Conservation (phyloP, 2,797 vertebrate genomes). For the Peromyscus melanophrys region DNA sequence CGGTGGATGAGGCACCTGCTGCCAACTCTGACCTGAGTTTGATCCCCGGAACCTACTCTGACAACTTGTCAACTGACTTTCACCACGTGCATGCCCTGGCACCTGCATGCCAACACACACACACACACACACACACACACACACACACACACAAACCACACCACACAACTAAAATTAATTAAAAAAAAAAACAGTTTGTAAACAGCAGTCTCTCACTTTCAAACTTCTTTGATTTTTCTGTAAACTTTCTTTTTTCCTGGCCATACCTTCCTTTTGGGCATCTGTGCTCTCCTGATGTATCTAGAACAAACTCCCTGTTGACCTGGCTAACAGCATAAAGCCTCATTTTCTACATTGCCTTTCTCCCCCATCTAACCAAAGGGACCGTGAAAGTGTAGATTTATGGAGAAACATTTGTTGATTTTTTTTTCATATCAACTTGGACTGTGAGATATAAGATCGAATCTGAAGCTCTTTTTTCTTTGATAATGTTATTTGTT, state of each 20-base stretch:
- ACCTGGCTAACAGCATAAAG: not conserved
- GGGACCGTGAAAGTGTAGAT: constrained; percentile 44
- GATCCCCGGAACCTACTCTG: not conserved
- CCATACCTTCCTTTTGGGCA: not conserved
- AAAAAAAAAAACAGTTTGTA: not conserved
- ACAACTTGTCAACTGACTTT: not conserved
- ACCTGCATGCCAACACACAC: too few relatives aligned
- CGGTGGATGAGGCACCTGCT: not conserved
- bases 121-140: not conserved
- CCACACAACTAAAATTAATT: not conserved
- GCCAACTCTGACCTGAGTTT: not conserved
- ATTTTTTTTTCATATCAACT: constrained; percentile 65
- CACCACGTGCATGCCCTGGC: not conserved
- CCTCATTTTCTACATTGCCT: constrained; percentile 50
- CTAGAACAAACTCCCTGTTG: constrained; percentile 22
- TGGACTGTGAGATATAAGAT: constrained; percentile 61
- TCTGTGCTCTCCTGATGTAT: not conserved
- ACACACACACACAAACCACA: too few relatives aligned
- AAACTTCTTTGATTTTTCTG: not conserved
- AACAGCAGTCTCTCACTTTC: not conserved
- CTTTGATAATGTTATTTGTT: constrained; percentile 68
- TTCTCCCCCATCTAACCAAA: not conserved
- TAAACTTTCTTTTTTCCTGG: not conserved
- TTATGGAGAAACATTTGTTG: constrained; percentile 61
- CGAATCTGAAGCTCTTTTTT: constrained; percentile 50